Base-by-base conservation (phyloP, 2,888 invertebrate genomes). In the Lottia gigantea region DNA sequence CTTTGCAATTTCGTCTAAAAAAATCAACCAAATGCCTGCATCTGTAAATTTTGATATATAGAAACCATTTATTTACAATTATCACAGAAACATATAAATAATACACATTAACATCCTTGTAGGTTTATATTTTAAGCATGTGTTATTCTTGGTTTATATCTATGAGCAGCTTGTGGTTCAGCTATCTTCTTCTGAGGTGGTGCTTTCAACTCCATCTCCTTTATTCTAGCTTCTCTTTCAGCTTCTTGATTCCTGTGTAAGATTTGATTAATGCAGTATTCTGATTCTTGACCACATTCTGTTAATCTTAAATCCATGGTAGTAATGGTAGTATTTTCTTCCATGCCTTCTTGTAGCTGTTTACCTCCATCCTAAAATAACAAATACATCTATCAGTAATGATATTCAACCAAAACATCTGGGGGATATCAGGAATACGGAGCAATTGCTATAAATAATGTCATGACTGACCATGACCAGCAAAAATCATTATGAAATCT, bases 311-410 rank as follows among this genome's bases (percentile, higher is more conserved):
- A 82, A 76, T 89, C 89, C 81, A 89, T 84, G 64, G 81, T 73
- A 7, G 84, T 84, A 46, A 89, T 82, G 19, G 84, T 85, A 0
- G 79, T 79, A 76, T 89, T 89, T 69, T 86, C 84, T 68, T 86
- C 87, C 87, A 89, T 87, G 0, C 87, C 86, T 72, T 89, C 88
- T 73, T 87, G 87, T n/a, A 89, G 75, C 74, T 86, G 86, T 74
- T 88, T 88, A 7, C 89, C 89, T 46, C 88, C 88, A 77, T 89
- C 89, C 87, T 88, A 73, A n/a, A 79, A 73, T 16, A 65, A 61
- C 40, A 40, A 40, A 40, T 40, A 40, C 1, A 40, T 40, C 62
- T 0, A 40, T 55, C 19, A 61, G 4, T 11, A 7, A 45, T n/a
- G 16, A 55, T 55, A 25, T 61, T 8, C 19, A 19, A 61, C 7